A percentile compares a stretch with the other conserved stretches of the same genome.
These are phyloP conservation scores for Synanthedon formicaeformis DNA, from an alignment of 2,888 invertebrate genomes.

Conservation along the genomic window DNA sequence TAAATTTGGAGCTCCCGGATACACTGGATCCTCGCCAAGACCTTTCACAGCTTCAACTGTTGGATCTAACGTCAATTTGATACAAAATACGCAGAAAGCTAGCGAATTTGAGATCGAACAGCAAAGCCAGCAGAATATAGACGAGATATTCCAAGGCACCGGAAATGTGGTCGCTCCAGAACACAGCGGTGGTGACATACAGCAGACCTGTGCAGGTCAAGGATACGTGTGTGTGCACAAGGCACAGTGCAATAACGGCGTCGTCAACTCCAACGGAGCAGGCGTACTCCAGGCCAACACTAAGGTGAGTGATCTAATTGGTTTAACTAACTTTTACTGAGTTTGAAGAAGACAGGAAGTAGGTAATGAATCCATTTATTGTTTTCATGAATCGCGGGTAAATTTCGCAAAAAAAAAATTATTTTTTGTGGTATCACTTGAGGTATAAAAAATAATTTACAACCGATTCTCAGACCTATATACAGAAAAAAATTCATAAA, in stretches of 20 bases:
- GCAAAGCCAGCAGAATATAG: slow-evolving; percentile 40
- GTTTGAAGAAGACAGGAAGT: too few species aligned
- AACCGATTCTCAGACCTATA: too few species aligned
- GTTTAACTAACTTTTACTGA: too few species aligned
- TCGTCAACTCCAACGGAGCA: slow-evolving; percentile 61
- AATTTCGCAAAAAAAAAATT: too few species aligned
- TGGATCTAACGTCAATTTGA: slow-evolving; percentile 44
- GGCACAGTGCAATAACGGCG: slow-evolving; percentile 72
- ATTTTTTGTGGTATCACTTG: too few species aligned
- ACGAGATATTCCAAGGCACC: slow-evolving; percentile 43
- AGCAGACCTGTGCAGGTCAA: slow-evolving; percentile 68
- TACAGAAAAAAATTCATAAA: too few species aligned
- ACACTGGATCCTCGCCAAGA: slow-evolving; percentile 46
- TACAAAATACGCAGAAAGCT: slow-evolving; percentile 41
- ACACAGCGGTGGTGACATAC: slow-evolving; percentile 41
- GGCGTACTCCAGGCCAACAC: slow-evolving; percentile 59
- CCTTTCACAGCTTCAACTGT: slow-evolving; percentile 39
- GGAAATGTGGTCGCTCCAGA: slow-evolving; percentile 39
- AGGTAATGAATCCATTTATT: too few species aligned
- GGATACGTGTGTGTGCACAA: slow-evolving; percentile 73
- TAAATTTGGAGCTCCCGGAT: slow-evolving; percentile 33
- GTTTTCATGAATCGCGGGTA: too few species aligned
- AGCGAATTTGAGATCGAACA: slow-evolving; percentile 41
- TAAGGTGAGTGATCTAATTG: slow-evolving; percentile 59
- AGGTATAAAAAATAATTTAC: too few species aligned